Conservation (phyloP, 2,113 vertebrate genomes). For the Pleuronectes platessa region DNA sequence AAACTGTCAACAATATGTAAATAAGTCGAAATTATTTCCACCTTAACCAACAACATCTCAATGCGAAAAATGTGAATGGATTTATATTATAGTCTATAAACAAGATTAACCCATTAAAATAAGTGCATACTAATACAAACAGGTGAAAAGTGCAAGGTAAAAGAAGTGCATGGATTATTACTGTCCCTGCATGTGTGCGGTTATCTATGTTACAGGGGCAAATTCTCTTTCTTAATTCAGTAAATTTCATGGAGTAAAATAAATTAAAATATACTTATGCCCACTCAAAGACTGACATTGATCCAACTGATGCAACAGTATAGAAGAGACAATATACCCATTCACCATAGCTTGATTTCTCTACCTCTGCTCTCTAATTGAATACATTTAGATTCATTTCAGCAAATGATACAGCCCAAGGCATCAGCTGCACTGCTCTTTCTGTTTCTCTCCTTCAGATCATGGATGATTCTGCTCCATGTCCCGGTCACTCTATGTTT, state of each 20-base stretch:
- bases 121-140: no score
- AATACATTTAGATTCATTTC: neutral
- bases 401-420: neutral
- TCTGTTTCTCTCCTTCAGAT: conserved; percentile 25
- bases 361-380: neutral
- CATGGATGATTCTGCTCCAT: conserved; percentile 81
- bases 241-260: no score
- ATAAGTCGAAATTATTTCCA: neutral
- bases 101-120: no score
- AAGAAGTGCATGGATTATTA: no score
- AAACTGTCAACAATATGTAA: neutral
- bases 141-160: no score
- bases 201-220: no score
- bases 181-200: no score
- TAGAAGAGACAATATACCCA: neutral
- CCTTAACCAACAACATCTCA: neutral
- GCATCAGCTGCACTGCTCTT: neutral
- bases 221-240: no score
- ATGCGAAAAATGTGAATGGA: neutral
- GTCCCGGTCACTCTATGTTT: conserved; percentile 61
- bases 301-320: no score
- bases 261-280: no score
- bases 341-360: neutral
- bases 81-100: neutral
- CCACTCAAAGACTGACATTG: no score